A percentile compares a stretch with the other conserved stretches of the same genome.
Conservation (phyloP, 2,888 invertebrate genomes). For the Oxyteleia sp. region DNA sequence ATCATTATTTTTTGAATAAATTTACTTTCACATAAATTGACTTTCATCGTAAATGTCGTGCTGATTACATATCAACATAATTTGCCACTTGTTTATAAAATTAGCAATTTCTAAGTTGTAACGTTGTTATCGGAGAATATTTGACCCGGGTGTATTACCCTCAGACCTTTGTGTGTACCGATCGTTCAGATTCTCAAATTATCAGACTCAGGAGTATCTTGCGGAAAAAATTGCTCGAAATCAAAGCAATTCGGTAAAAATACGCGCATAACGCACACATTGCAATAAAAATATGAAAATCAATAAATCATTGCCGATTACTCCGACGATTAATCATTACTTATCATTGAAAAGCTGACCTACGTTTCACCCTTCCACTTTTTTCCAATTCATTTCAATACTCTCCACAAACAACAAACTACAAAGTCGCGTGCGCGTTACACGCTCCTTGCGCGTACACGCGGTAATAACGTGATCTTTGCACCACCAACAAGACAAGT, state of each 20-base stretch:
- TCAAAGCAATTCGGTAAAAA: slow-evolving; percentile 40
- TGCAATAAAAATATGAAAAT: slow-evolving; percentile 41
- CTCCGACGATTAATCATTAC: slow-evolving; percentile 22
- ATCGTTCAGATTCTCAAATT: slow-evolving; percentile 49
- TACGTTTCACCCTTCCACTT: slow-evolving; percentile 58
- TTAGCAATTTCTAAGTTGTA: slow-evolving; percentile 23
- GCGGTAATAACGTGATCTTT: slow-evolving; percentile 60
- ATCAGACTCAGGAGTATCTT: slow-evolving; percentile 17
- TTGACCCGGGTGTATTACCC: slow-evolving; percentile 63
- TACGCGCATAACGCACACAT: background rate
- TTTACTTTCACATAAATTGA: no score
- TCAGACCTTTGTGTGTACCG: slow-evolving; percentile 48
- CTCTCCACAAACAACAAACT: slow-evolving; percentile 54
- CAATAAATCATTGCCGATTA: slow-evolving; percentile 65
- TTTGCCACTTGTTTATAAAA: slow-evolving; percentile 4
- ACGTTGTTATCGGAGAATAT: slow-evolving; percentile 31
- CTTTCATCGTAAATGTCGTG: no score
- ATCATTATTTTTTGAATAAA: no score
- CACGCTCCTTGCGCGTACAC: slow-evolving; percentile 45
- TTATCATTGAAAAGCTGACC: slow-evolving; percentile 62
- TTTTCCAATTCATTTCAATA: slow-evolving; percentile 45
- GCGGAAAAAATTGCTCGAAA: slow-evolving; percentile 26
- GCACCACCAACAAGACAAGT: slow-evolving; percentile 60
- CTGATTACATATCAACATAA: no score
- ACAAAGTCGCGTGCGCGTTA: slow-evolving; percentile 68